These are phyloP conservation scores for Thripadectes ignobilis DNA, from an alignment of 2,797 vertebrate genomes.

Conservation along the genomic window DNA sequence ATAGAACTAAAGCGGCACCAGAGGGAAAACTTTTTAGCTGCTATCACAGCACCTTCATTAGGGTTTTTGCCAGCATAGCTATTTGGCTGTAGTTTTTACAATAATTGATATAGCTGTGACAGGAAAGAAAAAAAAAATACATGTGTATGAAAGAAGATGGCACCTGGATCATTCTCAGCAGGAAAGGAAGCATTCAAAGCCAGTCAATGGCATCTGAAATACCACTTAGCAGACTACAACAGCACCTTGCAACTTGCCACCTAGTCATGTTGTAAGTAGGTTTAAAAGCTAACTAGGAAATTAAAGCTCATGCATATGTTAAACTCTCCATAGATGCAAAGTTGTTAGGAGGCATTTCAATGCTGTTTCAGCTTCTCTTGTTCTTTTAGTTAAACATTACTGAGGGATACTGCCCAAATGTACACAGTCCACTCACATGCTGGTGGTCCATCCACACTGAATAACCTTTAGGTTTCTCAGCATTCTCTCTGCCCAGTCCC, in stretches of 20 bases:
- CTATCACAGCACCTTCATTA: conserved; percentile 55
- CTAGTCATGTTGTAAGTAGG: background rate
- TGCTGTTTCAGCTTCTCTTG: background rate
- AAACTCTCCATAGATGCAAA: background rate
- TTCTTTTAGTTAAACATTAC: background rate
- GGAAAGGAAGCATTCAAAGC: background rate
- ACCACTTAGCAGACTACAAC: background rate
- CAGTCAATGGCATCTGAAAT: background rate
- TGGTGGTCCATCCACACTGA: fast-evolving
- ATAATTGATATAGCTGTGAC: background rate
- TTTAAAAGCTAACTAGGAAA: background rate
- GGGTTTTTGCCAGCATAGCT: conserved; percentile 47
- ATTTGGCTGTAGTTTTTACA: background rate
- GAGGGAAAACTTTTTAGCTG: conserved; percentile 47
- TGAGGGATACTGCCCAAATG: background rate
- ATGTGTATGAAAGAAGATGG: background rate
- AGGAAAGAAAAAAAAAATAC: background rate
- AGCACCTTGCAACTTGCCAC: background rate
- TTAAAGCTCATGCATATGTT: fast-evolving
- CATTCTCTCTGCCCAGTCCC: background rate
- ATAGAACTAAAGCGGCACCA: conserved; percentile 61
- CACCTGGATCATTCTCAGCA: background rate
- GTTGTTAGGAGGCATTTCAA: background rate
- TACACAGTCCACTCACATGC: fast-evolving
- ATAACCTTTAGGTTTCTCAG: fast-evolving